A percentile compares a stretch with the other conserved stretches of the same genome.
Conservation (phyloP, 2,113 vertebrate genomes). For the Salvelinus namaycush region DNA sequence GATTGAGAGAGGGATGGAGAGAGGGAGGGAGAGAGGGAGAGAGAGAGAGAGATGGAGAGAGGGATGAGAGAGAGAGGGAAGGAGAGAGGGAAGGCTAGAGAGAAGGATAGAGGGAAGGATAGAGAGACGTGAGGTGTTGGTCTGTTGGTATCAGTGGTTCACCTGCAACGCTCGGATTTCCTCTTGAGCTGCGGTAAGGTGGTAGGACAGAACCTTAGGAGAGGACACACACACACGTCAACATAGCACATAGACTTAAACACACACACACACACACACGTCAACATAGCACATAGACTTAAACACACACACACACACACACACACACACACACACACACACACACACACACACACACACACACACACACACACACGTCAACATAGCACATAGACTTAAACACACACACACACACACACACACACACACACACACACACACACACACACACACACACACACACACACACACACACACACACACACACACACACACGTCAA, state of each 20-base stretch:
- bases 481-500: not conserved
- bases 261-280: not conserved
- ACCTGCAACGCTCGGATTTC: constrained; percentile 86
- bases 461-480: not conserved
- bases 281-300: not conserved
- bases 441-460: too few relatives aligned
- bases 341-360: not conserved
- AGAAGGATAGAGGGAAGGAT: too few relatives aligned
- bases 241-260: not conserved
- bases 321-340: too few relatives aligned
- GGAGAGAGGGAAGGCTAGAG: too few relatives aligned
- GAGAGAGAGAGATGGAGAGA: too few relatives aligned
- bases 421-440: too few relatives aligned
- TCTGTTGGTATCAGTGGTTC: constrained; percentile 72
- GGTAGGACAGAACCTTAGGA: constrained; percentile 87
- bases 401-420: not conserved
- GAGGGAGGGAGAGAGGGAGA: not conserved
- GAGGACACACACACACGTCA: not conserved
- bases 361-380: not conserved
- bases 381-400: not conserved
- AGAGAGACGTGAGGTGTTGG: constrained; percentile 26
- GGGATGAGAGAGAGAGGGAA: too few relatives aligned
- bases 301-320: not conserved
- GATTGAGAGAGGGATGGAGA: not conserved
- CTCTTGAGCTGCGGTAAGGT: constrained; percentile 86